Base-by-base conservation (phyloP, 92 coral and sea anemone species). In the Diadumene lineata region DNA sequence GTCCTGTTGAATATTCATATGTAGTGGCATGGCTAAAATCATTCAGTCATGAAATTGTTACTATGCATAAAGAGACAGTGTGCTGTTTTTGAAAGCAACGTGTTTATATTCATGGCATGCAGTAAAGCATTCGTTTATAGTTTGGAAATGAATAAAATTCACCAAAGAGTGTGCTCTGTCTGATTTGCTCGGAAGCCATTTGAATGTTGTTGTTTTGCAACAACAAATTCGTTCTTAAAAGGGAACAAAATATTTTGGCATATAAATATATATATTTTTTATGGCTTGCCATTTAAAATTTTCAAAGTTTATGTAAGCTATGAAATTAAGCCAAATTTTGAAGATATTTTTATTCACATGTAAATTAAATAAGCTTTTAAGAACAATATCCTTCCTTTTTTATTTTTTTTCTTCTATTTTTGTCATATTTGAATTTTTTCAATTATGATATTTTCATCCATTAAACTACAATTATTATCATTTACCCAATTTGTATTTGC, bases 1-100 rank as follows among this genome's bases (percentile, higher is more conserved):
- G 22, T 0, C n/a, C 27, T 50, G 19, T 74, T 74, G 79, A 74
- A 74, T 74, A 74, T 74, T 74, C 79, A 74, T 74, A 60, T 34
- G 7, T n/a, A 65, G 26, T 56, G 32, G 57, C 56, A 38, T 2
- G 17, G 46, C 69, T 63, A 70, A 43, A 74, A 62, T 63, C 79
- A 74, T 21, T 63, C 79, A 74, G 23, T 74, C 69, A 74, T 72
- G 77, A 72, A 72, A 21, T 21, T 21, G 21, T 13, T 18, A 7
- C 48, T 38, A 38, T 38, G 48, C 48, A 38, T 6, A 4, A 13
- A 38, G 48, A 4, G 48, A n/a, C n/a, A n/a, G n/a, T n/a, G 48
- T 38, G 6, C 7, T 38, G 48, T 38, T 38, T 38, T 38, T 38
- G 48, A 38, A 38, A 38, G 48, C 48, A 38, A 38, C 48, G 3